Evolutionary conservation across 2,797 vertebrate species (phyloP), one percentile per base, ranked within the genome.

Genomic region (Microctenopoma steveboyesi): DNA sequence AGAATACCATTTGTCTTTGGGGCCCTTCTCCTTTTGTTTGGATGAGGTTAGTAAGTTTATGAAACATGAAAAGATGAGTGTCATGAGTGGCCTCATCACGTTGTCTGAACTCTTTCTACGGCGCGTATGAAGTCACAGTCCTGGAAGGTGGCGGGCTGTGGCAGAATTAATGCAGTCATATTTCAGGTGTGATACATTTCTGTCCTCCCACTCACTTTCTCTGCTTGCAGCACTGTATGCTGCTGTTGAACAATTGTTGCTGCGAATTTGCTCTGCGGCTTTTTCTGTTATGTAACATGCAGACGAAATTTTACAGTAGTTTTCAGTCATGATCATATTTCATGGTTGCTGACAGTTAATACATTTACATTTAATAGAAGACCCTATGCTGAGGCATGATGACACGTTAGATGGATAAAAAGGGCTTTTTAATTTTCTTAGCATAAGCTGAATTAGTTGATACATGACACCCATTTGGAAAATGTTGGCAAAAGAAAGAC

Each of bases 331-430:
- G 37, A 11, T 46, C 27, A 16, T 57, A 57, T 22, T n/a, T 54
- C 51, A 45, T 33, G 39, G 30, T 59, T 9, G 33, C 13, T 37
- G 16, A 58, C 15, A 37, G 13, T 15, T 64, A 45, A 22, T 22
- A 22, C 22, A 22, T 22, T 22, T 22, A 40, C 30, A 46, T 54
- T 13, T 64, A 43, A 69, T 27, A 58, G 27, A 14, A 51, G 22
- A 2, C 1, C 0, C 39, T 56, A 51, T 22, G 46, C 35, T 54
- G 1, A 50, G 10, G 14, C 28, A 27, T 10, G 28, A 65, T 51
- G 40, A 68, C 50, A 64, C 13, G 52, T 69, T 58, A 66, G 47
- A 27, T 9, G 15, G 11, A 55, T n/a, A 69, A 53, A 61, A 28
- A 58, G 52, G 28, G 9, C 1, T 0, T 0, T 28, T 57, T 42